A percentile compares a stretch with the other conserved stretches of the same genome.
phyloP scores from a whole-genome alignment of 1,140 invertebrate genomes.

The Monomorium pharaonis region DNA sequence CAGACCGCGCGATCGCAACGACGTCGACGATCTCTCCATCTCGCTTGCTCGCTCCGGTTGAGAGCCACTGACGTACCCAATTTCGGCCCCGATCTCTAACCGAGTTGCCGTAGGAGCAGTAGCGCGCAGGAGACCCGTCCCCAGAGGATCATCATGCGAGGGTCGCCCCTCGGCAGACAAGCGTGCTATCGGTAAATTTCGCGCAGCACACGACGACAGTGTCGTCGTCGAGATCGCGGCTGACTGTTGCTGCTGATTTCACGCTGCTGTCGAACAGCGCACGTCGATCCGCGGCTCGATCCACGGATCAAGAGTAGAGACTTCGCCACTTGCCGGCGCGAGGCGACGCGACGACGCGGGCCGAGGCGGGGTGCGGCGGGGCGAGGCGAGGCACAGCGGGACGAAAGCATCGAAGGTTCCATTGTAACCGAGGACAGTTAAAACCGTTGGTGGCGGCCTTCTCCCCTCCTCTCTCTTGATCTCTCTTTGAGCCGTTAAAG shows the following conservation, averaged over 20 bases:
- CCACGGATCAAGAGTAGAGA: slow-evolving; percentile 9
- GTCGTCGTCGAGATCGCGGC: slow-evolving; percentile 31
- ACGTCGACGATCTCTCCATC: neutral
- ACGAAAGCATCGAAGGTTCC: neutral
- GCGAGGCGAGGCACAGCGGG: neutral
- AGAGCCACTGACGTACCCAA: slow-evolving; percentile 48
- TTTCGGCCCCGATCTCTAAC: slow-evolving; percentile 24
- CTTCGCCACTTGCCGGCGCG: slow-evolving; percentile 48
- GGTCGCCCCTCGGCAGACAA: slow-evolving; percentile 30
- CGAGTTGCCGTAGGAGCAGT: slow-evolving; percentile 65
- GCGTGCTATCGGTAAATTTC: slow-evolving; percentile 65
- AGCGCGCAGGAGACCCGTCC: slow-evolving; percentile 24
- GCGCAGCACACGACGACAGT: neutral
- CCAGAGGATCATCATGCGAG: slow-evolving; percentile 44
- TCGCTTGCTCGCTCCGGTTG: neutral
- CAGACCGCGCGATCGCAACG: neutral
- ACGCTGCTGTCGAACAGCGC: neutral
- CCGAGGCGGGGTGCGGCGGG: neutral
- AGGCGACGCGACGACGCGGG: neutral
- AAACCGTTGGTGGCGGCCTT: slow-evolving; percentile 70
- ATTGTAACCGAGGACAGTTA: slow-evolving; percentile 57
- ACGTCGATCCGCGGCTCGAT: neutral
- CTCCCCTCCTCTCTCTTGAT: neutral
- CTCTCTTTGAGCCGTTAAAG: slow-evolving; percentile 68
- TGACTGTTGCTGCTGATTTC: neutral